Evolutionary conservation across 2,888 invertebrate species (phyloP), one percentile per base, ranked within the genome.

Genomic region (Leucozona laternaria): DNA sequence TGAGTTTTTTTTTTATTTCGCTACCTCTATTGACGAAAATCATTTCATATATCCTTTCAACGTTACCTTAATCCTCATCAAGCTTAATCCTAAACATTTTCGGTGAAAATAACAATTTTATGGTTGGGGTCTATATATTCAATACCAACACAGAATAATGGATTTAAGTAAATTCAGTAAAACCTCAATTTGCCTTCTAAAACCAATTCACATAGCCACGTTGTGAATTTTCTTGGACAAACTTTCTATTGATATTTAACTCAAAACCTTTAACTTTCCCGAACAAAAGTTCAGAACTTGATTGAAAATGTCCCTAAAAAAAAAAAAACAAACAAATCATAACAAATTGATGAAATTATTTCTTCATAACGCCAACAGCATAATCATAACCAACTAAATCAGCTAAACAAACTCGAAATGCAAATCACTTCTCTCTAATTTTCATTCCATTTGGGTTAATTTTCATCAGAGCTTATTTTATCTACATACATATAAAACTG

Each of bases 401-500:
- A 22, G 4, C 4, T 2, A 8, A 40, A 40, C 7, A 60, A 31
- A 40, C 17, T 31, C 15, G 3, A 45, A 60, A 60, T 40, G 43
- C 28, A 43, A 64, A 64, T 64, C 28, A 64, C 28, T 28, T 57
- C 13, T 25, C 13, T 34, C 8, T 37, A 25, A 60, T 40, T 15
- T 37, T 60, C 40, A 60, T 25, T 40, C 7, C 37, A 40, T 40
- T 40, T 22, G 1, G n/a, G 7, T 22, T 40, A 60, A 60, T 60
- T 40, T 60, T 64, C 43, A n/a, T n/a, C 45, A 6, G n/a, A 2
- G n/a, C 62, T 62, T 20, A 43, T 31, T 2, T 2, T 37, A 37
- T 6, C 0, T 5, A 4, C 37, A 5, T 5, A 28, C 6, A 28
- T 31, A 10, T 48, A 50, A 50, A 25, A 50, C 50, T 15, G 53